Conservation (phyloP, 2,888 invertebrate species). For the Thyatira batis region DNA sequence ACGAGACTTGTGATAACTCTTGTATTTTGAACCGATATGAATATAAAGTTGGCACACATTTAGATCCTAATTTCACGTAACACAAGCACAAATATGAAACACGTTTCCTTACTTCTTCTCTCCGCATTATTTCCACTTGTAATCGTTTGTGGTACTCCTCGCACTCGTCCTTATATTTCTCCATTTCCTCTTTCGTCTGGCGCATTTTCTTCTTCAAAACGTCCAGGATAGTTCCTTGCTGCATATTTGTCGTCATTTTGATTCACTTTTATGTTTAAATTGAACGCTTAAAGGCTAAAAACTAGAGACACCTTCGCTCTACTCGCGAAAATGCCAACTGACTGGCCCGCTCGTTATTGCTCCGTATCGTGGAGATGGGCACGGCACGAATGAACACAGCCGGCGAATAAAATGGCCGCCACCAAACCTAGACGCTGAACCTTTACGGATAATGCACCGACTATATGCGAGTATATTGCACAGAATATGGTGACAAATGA, state of each 20-base stretch:
- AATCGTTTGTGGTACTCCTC: conserved; percentile 97
- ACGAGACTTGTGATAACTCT: conserved; percentile 69
- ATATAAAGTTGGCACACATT: conserved; percentile 53
- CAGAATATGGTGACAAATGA: conserved; percentile 28
- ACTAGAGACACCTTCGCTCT: conserved; percentile 78
- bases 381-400: conserved; percentile 79
- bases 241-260: conserved; percentile 93
- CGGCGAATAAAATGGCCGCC: conserved; percentile 82
- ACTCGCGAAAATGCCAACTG: conserved; percentile 82
- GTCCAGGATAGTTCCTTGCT: conserved; percentile 96
- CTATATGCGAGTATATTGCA: conserved; percentile 38
- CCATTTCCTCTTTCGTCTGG: conserved; percentile 99
- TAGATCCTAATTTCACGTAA: conserved; percentile 47
- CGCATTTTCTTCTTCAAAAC: conserved; percentile 99
- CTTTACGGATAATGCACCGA: conserved; percentile 61
- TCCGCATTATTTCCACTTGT: conserved; percentile 96
- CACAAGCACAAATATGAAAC: conserved; percentile 65
- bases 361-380: conserved; percentile 78
- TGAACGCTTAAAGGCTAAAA: conserved; percentile 67
- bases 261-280: conserved; percentile 71
- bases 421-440: conserved; percentile 61
- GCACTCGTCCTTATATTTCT: conserved; percentile 98
- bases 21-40: conserved; percentile 46
- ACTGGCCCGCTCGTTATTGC: conserved; percentile 69
- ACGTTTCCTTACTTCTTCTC: conserved; percentile 96